Base-by-base conservation (phyloP, 2,888 invertebrate genomes). In the Cabera pusaria region DNA sequence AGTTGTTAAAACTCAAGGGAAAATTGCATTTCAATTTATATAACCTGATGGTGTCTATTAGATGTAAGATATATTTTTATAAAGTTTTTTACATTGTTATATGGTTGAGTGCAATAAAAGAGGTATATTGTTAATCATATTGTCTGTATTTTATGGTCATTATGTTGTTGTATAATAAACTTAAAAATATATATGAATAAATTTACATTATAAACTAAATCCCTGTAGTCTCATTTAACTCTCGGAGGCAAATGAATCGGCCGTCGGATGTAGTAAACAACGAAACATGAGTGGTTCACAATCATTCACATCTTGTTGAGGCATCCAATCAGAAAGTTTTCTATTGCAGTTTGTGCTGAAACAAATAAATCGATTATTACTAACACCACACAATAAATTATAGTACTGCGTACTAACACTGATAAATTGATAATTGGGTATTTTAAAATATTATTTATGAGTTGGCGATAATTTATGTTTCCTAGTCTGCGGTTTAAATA, bases 291-390 rank as follows among this genome's bases (percentile, higher is more conserved):
- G 67, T 44, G 53, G 47, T 35, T 52, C 32, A 47, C 36, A 40
- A 43, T 58, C 56, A 49, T 75, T 85, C 68, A 89, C 69, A 86
- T 81, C 72, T 88, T 89, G 71, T 85, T 82, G 66, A 90, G 84
- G 72, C 86, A 88, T 64, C 91, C 91, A 57, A 93, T 90, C 57
- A 93, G 82, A 75, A 92, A 92, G 74, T 95, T 94, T 75, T 95
- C 94, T 65, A 95, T 90, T 57, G 95, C 93, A 54, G 94, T 92
- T 90, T 94, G 94, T 14, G 94, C 93, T 91, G 91, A 56, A 90
- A 91, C 64, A 59, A 65, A 67, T 64, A 49, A 58, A 42, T 44
- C 23, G n/a, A 18, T 6, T 12, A n/a, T 24, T 1, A 23, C 6
- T 23, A 10, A 23, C 32, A 2, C n/a, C n/a, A n/a, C n/a, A n/a